phyloP scores from a whole-genome alignment of 2,888 invertebrate genomes.

The Hanleya hanleyi region DNA sequence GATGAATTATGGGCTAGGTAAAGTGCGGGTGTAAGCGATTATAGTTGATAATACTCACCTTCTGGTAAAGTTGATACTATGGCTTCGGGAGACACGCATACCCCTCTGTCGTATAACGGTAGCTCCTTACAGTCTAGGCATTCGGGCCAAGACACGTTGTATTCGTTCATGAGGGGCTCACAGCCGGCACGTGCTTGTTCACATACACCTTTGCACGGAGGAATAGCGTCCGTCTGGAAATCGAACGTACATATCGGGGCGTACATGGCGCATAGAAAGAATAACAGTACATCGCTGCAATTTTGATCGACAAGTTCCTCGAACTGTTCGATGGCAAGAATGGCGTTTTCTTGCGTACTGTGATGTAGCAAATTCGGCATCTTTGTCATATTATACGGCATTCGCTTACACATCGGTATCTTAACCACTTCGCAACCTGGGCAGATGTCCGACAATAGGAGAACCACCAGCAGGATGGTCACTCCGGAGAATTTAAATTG shows the following conservation, averaged over 20 bases:
- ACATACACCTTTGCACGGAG: constrained; percentile 66
- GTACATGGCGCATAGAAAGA: constrained; percentile 67
- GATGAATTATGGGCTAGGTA: too few species aligned
- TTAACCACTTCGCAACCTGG: constrained; percentile 58
- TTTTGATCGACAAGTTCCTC: constrained; percentile 58
- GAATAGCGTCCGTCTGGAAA: constrained; percentile 61
- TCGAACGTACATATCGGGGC: constrained; percentile 66
- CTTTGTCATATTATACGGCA: constrained; percentile 69
- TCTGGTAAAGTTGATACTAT: constrained; percentile 54
- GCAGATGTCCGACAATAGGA: background rate
- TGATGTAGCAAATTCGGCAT: constrained; percentile 69
- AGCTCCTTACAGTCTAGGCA: constrained; percentile 58
- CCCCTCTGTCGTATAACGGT: constrained; percentile 63
- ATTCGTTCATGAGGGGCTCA: constrained; percentile 61
- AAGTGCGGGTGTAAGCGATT: too few species aligned
- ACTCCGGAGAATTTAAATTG: background rate
- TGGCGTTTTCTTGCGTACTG: constrained; percentile 65
- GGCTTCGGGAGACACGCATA: constrained; percentile 64
- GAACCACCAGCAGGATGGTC: background rate
- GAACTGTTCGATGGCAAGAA: constrained; percentile 61
- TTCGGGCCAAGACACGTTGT: constrained; percentile 66
- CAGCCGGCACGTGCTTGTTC: constrained; percentile 59
- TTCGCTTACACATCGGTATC: constrained; percentile 61
- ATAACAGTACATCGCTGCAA: constrained; percentile 62
- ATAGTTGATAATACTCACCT: constrained; percentile 30